Base-by-base conservation (phyloP, 2,888 invertebrate genomes). In the Lasius fuliginosus region DNA sequence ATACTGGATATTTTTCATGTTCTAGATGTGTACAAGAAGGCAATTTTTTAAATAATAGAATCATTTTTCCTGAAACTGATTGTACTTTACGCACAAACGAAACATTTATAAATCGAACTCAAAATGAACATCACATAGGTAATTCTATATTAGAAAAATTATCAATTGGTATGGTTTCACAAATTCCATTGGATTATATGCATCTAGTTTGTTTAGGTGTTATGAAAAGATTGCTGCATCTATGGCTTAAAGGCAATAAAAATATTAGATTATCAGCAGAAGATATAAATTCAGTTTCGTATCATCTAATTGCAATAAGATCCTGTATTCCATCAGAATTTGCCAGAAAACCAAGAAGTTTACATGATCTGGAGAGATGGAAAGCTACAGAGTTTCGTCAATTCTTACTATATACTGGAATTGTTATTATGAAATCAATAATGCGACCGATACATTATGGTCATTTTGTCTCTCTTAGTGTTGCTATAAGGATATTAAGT, bases 391-490 rank as follows among this genome's bases (percentile, higher is more conserved):
- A 67, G 12, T 67, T 67, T 33, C 67, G 67, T 11, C 42, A 67
- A 27, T 67, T 67, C 27, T 67, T 67, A 27, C 62, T 64, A 0
- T 67, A 67, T 42, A 49, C 30, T 49, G 68, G 46, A 1, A 49
- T 68, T 9, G 30, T 68, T 1, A 4, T 49, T 11, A 30, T 68
- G 18, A 68, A 27, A 49, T 49, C 30, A 18, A 8, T 49, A 68
- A 4, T 49, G 30, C 8, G 15, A 36, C 33, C 46, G 1, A 67
- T 5, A 12, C 18, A 9, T 68, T 68, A 49, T 49, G 15, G 49
- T 68, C 49, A 67, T 68, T 68, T 68, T 49, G 18, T 68, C 3
- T 46, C 68, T 49, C 30, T 49, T 5, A 49, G 68, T 67, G 8
- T 68, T 68, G 49, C 68, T 1, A 68, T 68, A 49, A 46, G 46